Evolutionary conservation across 2,113 vertebrate genomes (phyloP).

Genomic region (Myiozetetes cayanensis): DNA sequence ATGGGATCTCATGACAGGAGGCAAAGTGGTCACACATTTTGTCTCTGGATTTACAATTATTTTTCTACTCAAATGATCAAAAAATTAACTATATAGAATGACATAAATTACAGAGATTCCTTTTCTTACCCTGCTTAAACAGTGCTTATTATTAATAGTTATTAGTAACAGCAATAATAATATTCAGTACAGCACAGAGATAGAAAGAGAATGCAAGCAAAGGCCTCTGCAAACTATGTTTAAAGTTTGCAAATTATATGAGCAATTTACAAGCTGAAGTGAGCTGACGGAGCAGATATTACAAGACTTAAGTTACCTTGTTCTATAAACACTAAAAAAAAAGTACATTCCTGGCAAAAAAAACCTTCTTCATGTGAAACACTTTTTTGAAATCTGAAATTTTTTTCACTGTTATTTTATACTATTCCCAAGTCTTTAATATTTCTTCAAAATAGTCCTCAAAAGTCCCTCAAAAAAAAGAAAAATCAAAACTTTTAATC

Average conservation of each 20-base stretch:
- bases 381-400: neutral
- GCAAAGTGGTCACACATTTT: neutral
- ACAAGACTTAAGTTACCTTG: neutral
- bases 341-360: neutral
- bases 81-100: neutral
- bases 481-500: neutral
- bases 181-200: neutral
- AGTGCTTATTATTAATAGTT: neutral
- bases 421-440: neutral
- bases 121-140: neutral
- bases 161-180: neutral
- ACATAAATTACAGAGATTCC: neutral
- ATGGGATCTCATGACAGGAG: fast-evolving
- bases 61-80: neutral
- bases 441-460: too few relatives aligned
- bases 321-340: neutral
- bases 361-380: neutral
- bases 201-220: neutral
- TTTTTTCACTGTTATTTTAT: neutral
- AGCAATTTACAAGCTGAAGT: neutral
- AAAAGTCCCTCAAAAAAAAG: neutral
- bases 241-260: neutral
- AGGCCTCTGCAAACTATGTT: neutral
- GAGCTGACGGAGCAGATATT: neutral
- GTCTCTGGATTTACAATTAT: neutral